Base-by-base conservation (phyloP, 2,797 vertebrate genomes). In the Megalops cyprinoides region DNA sequence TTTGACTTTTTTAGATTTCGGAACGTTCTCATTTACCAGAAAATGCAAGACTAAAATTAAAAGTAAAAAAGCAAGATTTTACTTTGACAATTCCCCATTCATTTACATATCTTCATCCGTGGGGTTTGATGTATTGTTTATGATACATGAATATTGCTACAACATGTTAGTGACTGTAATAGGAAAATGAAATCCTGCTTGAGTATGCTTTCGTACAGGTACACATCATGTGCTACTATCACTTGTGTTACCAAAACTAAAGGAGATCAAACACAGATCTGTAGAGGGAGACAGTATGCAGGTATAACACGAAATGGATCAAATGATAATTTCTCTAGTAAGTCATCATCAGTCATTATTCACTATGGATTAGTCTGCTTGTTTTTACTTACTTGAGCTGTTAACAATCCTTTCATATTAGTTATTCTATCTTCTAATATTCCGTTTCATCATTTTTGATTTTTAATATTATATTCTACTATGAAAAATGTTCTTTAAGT, bases 1-100 rank as follows among this genome's bases (percentile, higher is more conserved):
- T 60, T 60, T 25, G 4, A 4, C 25, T n/a, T n/a, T 53, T 60
- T 60, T 56, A 20, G 55, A 56, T 15, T 56, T n/a, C n/a, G n/a
- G 18, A 56, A n/a, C 7, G n/a, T 20, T n/a, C 28, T 60, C 2
- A 60, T 60, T 60, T 60, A 60, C 28, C 7, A n/a, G 56, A 25
- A 60, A 25, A 60, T 60, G n/a, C 25, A 60, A 4, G 10, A 60
- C 25, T n/a, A 25, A 28, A n/a, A 23, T 9, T 60, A 7, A 1
- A 60, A 60, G 28, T 60, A 60, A 25, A 25, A 60, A 60, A 60
- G n/a, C n/a, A n/a, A n/a, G n/a, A n/a, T n/a, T n/a, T n/a, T n/a
- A n/a, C n/a, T n/a, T n/a, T n/a, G n/a, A n/a, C n/a, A n/a, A n/a
- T n/a, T n/a, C n/a, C n/a, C n/a, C n/a, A 60, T 12, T 8, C 56